These are phyloP conservation scores for Meta bourneti DNA, from an alignment of 2,888 invertebrate species.

Conservation along the genomic window DNA sequence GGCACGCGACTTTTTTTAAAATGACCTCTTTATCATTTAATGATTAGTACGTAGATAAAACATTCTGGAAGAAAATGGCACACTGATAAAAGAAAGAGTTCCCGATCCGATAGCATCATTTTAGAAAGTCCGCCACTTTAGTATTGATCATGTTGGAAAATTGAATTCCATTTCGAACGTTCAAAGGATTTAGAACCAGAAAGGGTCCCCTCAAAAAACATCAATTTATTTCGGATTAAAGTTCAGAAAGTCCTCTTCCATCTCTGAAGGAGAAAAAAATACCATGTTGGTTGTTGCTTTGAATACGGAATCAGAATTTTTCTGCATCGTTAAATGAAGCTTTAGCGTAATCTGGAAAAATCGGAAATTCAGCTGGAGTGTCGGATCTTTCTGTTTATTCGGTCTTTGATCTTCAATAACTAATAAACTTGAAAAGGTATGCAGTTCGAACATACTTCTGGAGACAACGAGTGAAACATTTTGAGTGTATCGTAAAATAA, in stretches of 20 bases:
- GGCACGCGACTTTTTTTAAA: neutral
- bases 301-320: conserved; percentile 55
- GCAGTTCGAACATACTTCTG: neutral
- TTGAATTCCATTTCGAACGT: conserved; percentile 17
- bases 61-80: neutral
- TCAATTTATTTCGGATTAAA: conserved; percentile 68
- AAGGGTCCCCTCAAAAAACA: conserved; percentile 18
- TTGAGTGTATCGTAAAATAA: too few species aligned
- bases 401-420: neutral
- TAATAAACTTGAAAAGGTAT: neutral
- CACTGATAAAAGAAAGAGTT: neutral
- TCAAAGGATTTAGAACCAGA: conserved; percentile 12
- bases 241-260: conserved; percentile 10
- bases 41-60: neutral
- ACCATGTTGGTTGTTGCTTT: conserved; percentile 26
- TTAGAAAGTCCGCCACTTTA: conserved; percentile 1
- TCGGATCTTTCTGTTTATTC: neutral
- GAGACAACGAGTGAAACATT: too few species aligned
- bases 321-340: conserved; percentile 27
- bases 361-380: neutral
- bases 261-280: neutral
- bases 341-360: conserved; percentile 42
- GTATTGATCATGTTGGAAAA: conserved; percentile 31
- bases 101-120: neutral
- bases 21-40: neutral